These are phyloP conservation scores for Amniataba percoides DNA, from an alignment of 2,797 vertebrate genomes.

Conservation along the genomic window DNA sequence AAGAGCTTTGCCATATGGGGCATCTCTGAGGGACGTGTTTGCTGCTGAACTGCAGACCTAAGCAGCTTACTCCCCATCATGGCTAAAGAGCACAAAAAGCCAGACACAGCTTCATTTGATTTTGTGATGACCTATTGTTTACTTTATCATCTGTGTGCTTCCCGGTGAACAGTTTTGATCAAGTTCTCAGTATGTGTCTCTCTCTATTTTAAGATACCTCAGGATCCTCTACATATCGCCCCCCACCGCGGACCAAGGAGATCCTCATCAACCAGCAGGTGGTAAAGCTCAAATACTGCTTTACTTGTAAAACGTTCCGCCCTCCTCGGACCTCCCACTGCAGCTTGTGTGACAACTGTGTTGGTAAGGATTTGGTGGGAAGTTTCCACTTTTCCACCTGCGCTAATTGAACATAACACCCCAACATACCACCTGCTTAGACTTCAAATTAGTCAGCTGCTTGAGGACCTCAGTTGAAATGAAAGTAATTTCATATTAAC, in stretches of 20 bases:
- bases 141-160: not conserved
- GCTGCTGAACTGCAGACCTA: constrained; percentile 54
- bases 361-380: constrained; percentile 86
- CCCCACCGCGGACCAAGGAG: constrained; percentile 94
- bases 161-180: not conserved
- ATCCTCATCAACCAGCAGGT: constrained; percentile 95
- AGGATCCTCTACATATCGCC: constrained; percentile 92
- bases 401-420: constrained; percentile 7
- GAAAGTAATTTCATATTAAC: not conserved
- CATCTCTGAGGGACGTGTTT: constrained; percentile 29
- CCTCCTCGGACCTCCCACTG: constrained; percentile 97
- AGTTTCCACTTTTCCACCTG: constrained; percentile 9
- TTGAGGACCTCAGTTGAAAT: not conserved
- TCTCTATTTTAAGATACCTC: constrained; percentile 88
- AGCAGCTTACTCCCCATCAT: constrained; percentile 66
- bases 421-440: not conserved
- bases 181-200: constrained; percentile 4
- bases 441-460: not conserved
- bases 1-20: constrained; percentile 76
- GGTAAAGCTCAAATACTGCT: constrained; percentile 98
- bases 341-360: constrained; percentile 98
- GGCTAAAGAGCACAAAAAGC: constrained; percentile 20
- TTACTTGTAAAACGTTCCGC: constrained; percentile 98
- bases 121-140: not conserved
- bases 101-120: not conserved